Conservation (phyloP, 1,140 invertebrate genomes). For the Piezodorus guildinii region DNA sequence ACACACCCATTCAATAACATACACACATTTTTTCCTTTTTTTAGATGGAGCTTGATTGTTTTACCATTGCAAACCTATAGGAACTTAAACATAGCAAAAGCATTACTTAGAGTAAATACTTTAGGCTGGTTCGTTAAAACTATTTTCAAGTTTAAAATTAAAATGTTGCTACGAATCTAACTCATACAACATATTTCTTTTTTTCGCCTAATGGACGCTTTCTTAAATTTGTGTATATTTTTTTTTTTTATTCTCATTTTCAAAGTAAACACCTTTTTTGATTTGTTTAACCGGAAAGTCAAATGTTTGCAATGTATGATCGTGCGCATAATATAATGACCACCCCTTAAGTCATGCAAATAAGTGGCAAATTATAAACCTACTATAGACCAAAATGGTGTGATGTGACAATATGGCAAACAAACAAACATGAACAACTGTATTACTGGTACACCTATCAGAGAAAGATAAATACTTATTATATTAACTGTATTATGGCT, state of each 20-base stretch:
- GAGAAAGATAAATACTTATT: slow-evolving; percentile 26
- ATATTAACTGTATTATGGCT: slow-evolving; percentile 26
- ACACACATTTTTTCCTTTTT: slow-evolving; percentile 22
- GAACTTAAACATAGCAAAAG: slow-evolving; percentile 26
- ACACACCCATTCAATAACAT: slow-evolving; percentile 26
- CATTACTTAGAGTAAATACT: slow-evolving; percentile 16
- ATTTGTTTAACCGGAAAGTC: slow-evolving; percentile 11
- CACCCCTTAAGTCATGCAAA: slow-evolving; percentile 17
- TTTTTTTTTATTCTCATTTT: slow-evolving; percentile 11
- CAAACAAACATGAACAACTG: slow-evolving; percentile 27
- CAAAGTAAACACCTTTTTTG: background rate
- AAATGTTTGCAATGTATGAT: slow-evolving; percentile 21
- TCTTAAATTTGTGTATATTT: slow-evolving; percentile 12
- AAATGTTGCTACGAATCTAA: slow-evolving; percentile 12
- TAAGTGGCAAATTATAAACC: slow-evolving; percentile 16
- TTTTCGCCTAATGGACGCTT: slow-evolving; percentile 15
- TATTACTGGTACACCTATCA: slow-evolving; percentile 28
- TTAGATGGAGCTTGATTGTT: slow-evolving; percentile 23
- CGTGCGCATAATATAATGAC: slow-evolving; percentile 19
- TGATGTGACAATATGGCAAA: slow-evolving; percentile 22
- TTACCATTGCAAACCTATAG: slow-evolving; percentile 24
- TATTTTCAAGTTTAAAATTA: slow-evolving; percentile 14
- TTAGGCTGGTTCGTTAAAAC: slow-evolving; percentile 9
- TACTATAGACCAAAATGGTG: slow-evolving; percentile 16
- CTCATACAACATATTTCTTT: slow-evolving; percentile 17